Evolutionary conservation across 1,140 invertebrate species (phyloP).

Genomic region (Bombyx mori): DNA sequence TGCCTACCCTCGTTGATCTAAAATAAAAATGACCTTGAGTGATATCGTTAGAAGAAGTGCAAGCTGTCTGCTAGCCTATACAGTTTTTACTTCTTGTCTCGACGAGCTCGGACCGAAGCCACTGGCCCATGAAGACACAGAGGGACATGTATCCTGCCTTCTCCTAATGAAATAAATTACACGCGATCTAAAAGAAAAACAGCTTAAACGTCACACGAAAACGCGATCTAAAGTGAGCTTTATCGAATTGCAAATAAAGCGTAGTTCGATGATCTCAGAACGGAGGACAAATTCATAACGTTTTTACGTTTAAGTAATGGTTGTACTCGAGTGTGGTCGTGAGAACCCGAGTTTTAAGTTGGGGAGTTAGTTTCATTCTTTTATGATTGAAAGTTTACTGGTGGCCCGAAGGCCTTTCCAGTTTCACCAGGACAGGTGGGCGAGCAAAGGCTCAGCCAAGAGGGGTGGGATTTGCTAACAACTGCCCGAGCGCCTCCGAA

Average conservation of each 20-base stretch:
- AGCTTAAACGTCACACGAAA: conserved; percentile 11
- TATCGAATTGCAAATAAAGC: neutral
- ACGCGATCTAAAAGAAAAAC: conserved; percentile 10
- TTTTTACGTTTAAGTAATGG: conserved; percentile 10
- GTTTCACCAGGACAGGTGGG: too few relatives aligned
- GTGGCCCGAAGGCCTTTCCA: too few relatives aligned
- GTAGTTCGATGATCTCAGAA: conserved; percentile 3
- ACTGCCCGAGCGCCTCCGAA: too few relatives aligned
- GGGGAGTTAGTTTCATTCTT: too few relatives aligned
- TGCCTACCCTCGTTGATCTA: neutral
- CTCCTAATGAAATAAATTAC: conserved; percentile 64
- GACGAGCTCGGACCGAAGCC: conserved; percentile 30
- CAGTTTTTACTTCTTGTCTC: conserved; percentile 47
- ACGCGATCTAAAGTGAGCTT: conserved; percentile 7
- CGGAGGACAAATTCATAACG: conserved; percentile 23
- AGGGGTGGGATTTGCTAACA: too few relatives aligned
- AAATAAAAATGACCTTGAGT: too few relatives aligned
- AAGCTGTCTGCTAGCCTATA: conserved; percentile 18
- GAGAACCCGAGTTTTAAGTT: conserved; percentile 11
- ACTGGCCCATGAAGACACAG: conserved; percentile 49
- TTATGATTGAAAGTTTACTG: too few relatives aligned
- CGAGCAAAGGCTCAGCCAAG: too few relatives aligned
- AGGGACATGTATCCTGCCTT: conserved; percentile 63
- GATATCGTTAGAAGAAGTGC: too few relatives aligned
- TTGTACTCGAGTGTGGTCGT: conserved; percentile 12